Conservation (phyloP, 2,888 invertebrate species). For the Xylocampa areola region DNA sequence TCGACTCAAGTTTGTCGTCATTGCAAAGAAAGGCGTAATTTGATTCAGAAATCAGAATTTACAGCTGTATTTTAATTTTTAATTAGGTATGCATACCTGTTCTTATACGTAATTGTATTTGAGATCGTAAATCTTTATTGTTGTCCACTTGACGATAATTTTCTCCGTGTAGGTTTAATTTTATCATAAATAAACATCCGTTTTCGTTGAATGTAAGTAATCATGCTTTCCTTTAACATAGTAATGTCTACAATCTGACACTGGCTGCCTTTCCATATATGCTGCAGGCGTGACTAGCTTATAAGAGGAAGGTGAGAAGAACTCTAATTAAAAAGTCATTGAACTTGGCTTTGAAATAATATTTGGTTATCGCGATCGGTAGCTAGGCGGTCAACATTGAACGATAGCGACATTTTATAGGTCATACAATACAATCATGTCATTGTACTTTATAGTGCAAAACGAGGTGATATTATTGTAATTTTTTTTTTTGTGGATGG, state of each 20-base stretch:
- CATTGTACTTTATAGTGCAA: not conserved
- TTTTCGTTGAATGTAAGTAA: conserved; percentile 9
- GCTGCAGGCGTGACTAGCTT: conserved; percentile 30
- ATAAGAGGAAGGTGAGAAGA: conserved; percentile 38
- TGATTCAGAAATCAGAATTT: not conserved
- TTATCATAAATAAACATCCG: too few relatives aligned
- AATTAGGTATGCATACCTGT: too few relatives aligned
- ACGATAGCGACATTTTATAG: conserved; percentile 26
- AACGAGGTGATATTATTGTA: too few relatives aligned
- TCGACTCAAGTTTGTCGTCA: conserved; percentile 4
- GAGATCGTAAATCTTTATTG: too few relatives aligned
- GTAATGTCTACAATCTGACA: conserved; percentile 33
- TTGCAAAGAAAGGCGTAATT: not conserved
- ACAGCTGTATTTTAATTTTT: too few relatives aligned
- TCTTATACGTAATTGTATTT: too few relatives aligned
- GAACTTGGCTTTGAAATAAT: conserved; percentile 43
- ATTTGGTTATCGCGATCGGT: conserved; percentile 31
- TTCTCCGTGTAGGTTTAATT: too few relatives aligned
- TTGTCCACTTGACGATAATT: too few relatives aligned
- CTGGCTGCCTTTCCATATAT: conserved; percentile 33
- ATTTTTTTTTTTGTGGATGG: not conserved
- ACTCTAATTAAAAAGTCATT: conserved; percentile 51
- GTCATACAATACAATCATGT: not conserved
- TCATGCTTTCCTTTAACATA: conserved; percentile 16
- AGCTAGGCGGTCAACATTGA: conserved; percentile 7